Evolutionary conservation across 1,140 invertebrate species (phyloP), one percentile per base, ranked within the genome.

Genomic region (Drosophila auraria): DNA sequence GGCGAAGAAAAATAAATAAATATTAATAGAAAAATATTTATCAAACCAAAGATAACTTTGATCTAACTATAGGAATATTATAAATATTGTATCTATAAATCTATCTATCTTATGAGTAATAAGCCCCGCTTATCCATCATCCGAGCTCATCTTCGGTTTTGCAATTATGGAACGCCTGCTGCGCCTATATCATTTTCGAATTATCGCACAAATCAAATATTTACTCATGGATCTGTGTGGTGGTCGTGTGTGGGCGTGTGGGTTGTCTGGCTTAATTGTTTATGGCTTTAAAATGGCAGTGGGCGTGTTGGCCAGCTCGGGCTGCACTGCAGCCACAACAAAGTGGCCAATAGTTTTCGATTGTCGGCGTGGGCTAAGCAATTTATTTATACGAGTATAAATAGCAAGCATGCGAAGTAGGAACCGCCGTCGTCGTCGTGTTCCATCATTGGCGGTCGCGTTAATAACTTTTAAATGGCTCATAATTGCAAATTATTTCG

Each of bases 401-500:
- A 73, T 59, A 58, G 51, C 36, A n/a, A n/a, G 50, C 30, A 40
- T 23, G 38, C 30, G 66, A 72, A 58, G 57, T 61, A 61, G 69
- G 56, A 74, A 53, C 30, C 25, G n/a, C 11, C 8, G 33, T 30
- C 36, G 58, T 38, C 60, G 44, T 60, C 61, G 51, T 65, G 62
- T 64, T 80, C 72, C 62, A 71, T 81, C 69, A 80, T 63, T 69
- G 66, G 36, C 40, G 70, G 75, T 81, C 68, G 80, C 63, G 74
- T 80, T 89, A 84, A 89, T 86, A 90, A 90, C 82, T 79, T 75
- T 84, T 84, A 82, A 89, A 89, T 90, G 78, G 84, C 82, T 70
- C 66, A 53, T 86, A 90, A 89, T 90, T 90, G 79, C 80, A 79
- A 87, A 78, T 78, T 60, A 76, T 68, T 63, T 57, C 54, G 64